Base-by-base conservation (phyloP, 2,888 invertebrate species). In the Drosophila atroscutellata region DNA sequence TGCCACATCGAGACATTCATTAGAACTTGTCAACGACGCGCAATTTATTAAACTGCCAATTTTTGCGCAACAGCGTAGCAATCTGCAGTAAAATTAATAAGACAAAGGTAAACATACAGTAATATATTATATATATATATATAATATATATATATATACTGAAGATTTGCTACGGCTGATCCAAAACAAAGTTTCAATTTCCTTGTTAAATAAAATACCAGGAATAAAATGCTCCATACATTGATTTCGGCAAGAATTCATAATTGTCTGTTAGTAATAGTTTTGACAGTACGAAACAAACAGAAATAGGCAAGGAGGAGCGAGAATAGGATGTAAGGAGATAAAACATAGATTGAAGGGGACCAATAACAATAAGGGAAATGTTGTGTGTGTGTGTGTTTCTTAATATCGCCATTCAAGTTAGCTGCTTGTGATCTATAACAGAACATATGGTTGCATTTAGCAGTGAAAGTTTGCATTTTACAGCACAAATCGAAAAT, bases 11-110 rank as follows among this genome's bases (percentile, higher is more conserved):
- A 45, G 45, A 24, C 47, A 58, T 70, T 26, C 20, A 63, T 57
- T 64, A 77, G 78, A 78, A 81, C 54, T 65, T 66, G 55, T 50
- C 73, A 82, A 57, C 62, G 30, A 61, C 24, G 39, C 51, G 68
- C 68, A 68, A 26, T 66, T 67, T 50, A 18, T 51, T 28, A 8
- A 51, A 26, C n/a, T 62, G 42, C 62, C 32, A 65, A 39, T 60
- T 50, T 50, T 32, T 56, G 15, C 24, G 11, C 24, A 76, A 77
- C 39, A 71, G 36, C 59, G 55, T 50, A 66, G 50, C 57, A 62
- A 52, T 52, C 54, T 50, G 55, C 42, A 24, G 15, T 15, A 24
- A 58, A 50, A 75, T 64, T 68, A 36, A 57, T 39, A 28, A 67
- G 36, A 69, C 60, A 61, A 61, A 49, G 30, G 45, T 18, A 42